Percentiles rank a stretch among this genome's conserved stretches.
Evolutionary conservation across 2,888 invertebrate species (phyloP).

Genomic region (Andrena chrysosceles): DNA sequence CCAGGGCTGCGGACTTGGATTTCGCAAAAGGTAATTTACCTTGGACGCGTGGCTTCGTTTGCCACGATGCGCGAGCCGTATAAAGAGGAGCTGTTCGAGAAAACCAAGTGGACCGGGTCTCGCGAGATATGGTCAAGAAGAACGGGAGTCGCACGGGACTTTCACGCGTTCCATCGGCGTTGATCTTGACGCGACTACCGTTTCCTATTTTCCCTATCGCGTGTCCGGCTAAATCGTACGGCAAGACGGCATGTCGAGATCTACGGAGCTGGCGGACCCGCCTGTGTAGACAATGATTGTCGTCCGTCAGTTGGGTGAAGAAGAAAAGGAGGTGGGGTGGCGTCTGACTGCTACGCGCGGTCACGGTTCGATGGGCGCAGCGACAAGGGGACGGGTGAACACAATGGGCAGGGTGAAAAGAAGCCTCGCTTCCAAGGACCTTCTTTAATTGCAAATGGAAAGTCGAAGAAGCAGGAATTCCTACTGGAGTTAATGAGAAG

Average conservation of each 20-base stretch:
- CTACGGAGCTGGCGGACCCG: not conserved
- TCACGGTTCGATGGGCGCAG: conserved; percentile 16
- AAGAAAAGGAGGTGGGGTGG: not conserved
- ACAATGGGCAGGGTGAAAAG: conserved; percentile 18
- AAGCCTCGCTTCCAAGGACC: conserved; percentile 24
- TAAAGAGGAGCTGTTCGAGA: conserved; percentile 28
- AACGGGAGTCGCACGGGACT: conserved; percentile 64
- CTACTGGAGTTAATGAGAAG: not conserved
- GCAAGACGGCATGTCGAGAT: conserved; percentile 7
- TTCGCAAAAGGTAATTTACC: conserved; percentile 16
- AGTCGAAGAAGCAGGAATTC: conserved; percentile 15
- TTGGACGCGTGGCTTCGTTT: conserved; percentile 16
- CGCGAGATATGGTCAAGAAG: conserved; percentile 19
- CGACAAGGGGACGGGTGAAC: not conserved
- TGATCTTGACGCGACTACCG: conserved; percentile 50
- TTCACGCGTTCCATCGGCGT: conserved; percentile 68
- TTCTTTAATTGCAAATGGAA: conserved; percentile 26
- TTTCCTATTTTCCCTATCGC: conserved; percentile 65
- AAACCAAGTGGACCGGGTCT: conserved; percentile 34
- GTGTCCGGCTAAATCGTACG: conserved; percentile 7
- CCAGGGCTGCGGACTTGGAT: not conserved
- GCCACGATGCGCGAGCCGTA: conserved; percentile 3
- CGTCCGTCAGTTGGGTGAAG: not conserved
- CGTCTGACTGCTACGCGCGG: not conserved
- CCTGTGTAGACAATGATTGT: conserved; percentile 6